Percentiles rank a stretch among this genome's conserved stretches.
These are phyloP conservation scores for Perdix hodgsoniae DNA, from an alignment of 2,797 vertebrate genomes.

Conservation along the genomic window DNA sequence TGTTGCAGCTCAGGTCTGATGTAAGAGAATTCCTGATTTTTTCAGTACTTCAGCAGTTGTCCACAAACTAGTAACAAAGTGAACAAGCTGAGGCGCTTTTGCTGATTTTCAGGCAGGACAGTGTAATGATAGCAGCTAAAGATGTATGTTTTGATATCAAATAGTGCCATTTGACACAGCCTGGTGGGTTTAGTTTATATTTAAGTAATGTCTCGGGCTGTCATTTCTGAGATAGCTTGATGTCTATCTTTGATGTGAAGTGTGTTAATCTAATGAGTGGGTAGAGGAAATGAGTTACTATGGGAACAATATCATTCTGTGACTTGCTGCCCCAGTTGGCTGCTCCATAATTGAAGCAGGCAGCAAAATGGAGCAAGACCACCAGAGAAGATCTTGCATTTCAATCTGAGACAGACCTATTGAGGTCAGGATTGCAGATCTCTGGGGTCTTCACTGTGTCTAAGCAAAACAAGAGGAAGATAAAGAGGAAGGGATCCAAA, in stretches of 20 bases:
- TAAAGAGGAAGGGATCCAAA: neutral
- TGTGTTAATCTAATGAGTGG: slow-evolving; percentile 53
- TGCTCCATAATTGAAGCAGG: neutral
- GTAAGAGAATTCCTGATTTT: neutral
- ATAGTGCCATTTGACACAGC: neutral
- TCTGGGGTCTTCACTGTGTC: neutral
- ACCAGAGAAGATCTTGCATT: neutral
- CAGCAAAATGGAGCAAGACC: accelerated
- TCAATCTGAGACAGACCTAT: neutral
- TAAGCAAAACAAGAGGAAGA: neutral
- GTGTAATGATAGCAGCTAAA: neutral
- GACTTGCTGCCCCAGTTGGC: slow-evolving; percentile 36
- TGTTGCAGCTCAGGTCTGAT: neutral
- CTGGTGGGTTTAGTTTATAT: neutral
- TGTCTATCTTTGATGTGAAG: slow-evolving; percentile 49
- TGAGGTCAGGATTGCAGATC: neutral
- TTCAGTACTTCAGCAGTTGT: neutral
- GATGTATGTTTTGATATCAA: neutral
- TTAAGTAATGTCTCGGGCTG: neutral
- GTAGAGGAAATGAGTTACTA: slow-evolving; percentile 60
- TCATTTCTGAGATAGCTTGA: neutral
- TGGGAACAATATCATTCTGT: slow-evolving; percentile 5
- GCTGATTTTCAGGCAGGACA: slow-evolving; percentile 7
- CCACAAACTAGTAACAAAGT: neutral
- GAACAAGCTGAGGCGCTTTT: neutral